These are phyloP conservation scores for Brachirus orientalis DNA, from an alignment of 2,113 vertebrate species.

Conservation along the genomic window DNA sequence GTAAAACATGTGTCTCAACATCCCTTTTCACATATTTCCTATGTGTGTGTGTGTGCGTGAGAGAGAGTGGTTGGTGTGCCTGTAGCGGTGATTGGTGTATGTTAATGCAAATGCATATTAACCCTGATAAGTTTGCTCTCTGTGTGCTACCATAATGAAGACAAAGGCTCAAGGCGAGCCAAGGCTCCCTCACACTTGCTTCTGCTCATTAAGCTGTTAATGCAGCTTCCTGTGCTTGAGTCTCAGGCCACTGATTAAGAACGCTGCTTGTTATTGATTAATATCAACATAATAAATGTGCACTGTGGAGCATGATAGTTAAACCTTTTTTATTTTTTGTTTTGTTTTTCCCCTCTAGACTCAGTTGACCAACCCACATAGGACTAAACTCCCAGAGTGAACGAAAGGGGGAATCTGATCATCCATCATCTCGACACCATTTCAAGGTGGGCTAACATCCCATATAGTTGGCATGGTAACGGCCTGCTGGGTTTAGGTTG, in stretches of 20 bases:
- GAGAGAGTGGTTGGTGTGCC: constrained; percentile 1
- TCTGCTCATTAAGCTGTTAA: constrained; percentile 64
- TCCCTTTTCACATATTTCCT: constrained; percentile 22
- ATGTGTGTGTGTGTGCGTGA: constrained; percentile 10
- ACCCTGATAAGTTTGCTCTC: constrained; percentile 27
- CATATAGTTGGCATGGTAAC: constrained; percentile 79
- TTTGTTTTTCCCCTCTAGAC: constrained; percentile 40
- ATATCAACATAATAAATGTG: constrained; percentile 59
- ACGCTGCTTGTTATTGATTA: constrained; percentile 63
- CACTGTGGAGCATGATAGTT: constrained; percentile 40
- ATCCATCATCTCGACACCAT: constrained; percentile 70
- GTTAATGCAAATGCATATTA: constrained; percentile 43
- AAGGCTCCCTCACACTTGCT: constrained; percentile 46
- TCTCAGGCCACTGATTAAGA: constrained; percentile 74
- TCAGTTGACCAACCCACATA: constrained; percentile 54
- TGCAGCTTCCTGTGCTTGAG: constrained; percentile 64
- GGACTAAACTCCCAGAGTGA: constrained; percentile 41
- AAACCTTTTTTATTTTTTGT: constrained; percentile 48
- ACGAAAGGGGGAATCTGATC: constrained; percentile 61
- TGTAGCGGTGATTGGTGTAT: constrained; percentile 23
- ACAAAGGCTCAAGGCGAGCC: constrained; percentile 46
- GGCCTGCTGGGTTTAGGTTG: constrained; percentile 69
- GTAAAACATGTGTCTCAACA: constrained; percentile 61
- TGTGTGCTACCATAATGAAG: constrained; percentile 45
- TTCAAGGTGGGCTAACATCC: constrained; percentile 77